Percentiles rank a stretch among this genome's conserved stretches.
Conservation (phyloP, 2,113 vertebrate genomes). For the Pteruthius melanotis region DNA sequence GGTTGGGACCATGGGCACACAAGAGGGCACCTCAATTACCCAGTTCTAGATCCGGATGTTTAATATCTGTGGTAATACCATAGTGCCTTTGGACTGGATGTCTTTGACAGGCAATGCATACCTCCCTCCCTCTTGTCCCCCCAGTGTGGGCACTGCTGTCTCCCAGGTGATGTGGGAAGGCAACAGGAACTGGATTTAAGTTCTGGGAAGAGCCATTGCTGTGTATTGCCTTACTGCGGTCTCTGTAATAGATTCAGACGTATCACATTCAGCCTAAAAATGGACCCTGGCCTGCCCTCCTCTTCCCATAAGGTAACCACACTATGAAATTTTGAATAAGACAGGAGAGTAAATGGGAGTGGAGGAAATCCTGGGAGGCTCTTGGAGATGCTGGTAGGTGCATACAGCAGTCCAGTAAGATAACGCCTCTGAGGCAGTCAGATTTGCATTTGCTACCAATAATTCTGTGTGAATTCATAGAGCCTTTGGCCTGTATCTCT, state of each 20-base stretch:
- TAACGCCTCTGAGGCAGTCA: not conserved
- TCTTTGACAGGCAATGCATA: rapidly evolving
- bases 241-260: not conserved
- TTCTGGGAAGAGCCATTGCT: not conserved
- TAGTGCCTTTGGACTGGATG: not conserved
- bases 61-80: not conserved
- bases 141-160: not conserved
- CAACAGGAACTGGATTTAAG: not conserved
- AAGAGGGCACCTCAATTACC: constrained; percentile 47
- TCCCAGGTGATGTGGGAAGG: not conserved
- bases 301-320: not conserved
- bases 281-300: not conserved
- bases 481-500: not conserved
- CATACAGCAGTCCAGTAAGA: not conserved
- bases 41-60: not conserved
- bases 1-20: constrained; percentile 39
- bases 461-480: not conserved
- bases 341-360: not conserved
- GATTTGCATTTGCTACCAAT: not conserved
- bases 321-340: not conserved
- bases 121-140: not conserved
- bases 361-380: not conserved
- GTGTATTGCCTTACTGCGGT: not conserved
- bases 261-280: not conserved
- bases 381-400: not conserved